Conservation (phyloP, 1,140 invertebrate genomes). For the Popillia japonica region DNA sequence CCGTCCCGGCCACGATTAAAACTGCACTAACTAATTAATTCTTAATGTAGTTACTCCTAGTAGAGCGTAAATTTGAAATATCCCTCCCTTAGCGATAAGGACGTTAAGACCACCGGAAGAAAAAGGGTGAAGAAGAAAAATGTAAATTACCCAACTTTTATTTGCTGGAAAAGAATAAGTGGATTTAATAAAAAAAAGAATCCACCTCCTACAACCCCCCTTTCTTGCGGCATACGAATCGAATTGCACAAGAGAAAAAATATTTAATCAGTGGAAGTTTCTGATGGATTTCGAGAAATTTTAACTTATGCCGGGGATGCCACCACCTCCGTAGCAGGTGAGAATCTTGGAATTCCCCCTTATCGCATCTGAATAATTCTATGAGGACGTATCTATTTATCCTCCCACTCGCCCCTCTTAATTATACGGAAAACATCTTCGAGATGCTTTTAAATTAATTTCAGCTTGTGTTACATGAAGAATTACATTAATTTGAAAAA, state of each 20-base stretch:
- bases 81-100: background rate
- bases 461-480: background rate
- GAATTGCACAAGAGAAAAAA: background rate
- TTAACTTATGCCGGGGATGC: no score
- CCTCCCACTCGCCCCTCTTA: background rate
- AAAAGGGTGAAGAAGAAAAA: background rate
- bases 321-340: no score
- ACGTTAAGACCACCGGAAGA: background rate
- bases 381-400: background rate
- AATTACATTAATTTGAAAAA: conserved; percentile 4
- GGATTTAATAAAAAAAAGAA: no score
- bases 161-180: conserved; percentile 1
- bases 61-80: background rate
- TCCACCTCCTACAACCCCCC: no score
- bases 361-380: no score
- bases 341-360: no score
- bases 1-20: background rate
- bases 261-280: background rate
- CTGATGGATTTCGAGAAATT: background rate
- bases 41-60: background rate
- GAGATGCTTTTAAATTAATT: background rate
- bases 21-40: background rate
- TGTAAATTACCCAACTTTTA: background rate
- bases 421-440: background rate
- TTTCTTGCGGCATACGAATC: background rate